A percentile compares a stretch with the other conserved stretches of the same genome.
Conservation (phyloP, 2,113 vertebrate genomes). For the Dissostichus mawsoni region DNA sequence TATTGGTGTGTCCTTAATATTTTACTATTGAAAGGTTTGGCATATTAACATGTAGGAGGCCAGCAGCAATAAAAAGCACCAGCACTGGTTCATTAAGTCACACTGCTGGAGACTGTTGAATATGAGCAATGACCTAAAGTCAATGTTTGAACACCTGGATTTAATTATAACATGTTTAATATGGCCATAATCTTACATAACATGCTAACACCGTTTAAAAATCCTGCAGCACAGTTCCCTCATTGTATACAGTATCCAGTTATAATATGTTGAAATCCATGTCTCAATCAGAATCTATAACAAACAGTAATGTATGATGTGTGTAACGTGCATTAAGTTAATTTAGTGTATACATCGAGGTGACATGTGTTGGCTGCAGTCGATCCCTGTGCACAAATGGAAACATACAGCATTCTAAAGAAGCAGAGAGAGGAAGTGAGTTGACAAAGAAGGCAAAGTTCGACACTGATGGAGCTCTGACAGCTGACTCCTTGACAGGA, state of each 20-base stretch:
- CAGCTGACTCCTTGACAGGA: neutral
- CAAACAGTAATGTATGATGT: neutral
- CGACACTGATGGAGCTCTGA: conserved; percentile 49
- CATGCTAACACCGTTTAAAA: neutral
- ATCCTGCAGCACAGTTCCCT: neutral
- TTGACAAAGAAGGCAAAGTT: conserved; percentile 77
- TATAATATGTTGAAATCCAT: too few relatives aligned
- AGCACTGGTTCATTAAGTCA: neutral
- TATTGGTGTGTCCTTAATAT: too few relatives aligned
- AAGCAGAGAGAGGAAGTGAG: neutral
- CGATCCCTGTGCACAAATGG: neutral
- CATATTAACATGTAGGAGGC: neutral
- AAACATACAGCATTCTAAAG: conserved; percentile 11
- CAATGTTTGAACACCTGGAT: neutral
- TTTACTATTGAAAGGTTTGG: too few relatives aligned
- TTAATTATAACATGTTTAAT: conserved; percentile 1
- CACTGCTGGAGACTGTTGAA: neutral
- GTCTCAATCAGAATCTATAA: neutral
- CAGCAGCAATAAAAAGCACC: neutral
- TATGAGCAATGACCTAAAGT: neutral
- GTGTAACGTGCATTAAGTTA: neutral
- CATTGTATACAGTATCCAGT: neutral
- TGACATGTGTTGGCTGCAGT: neutral
- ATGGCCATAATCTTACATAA: neutral
- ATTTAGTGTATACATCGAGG: neutral